Evolutionary conservation across 2,113 vertebrate species (phyloP).

Genomic region (Xiphorhynchus elegans): DNA sequence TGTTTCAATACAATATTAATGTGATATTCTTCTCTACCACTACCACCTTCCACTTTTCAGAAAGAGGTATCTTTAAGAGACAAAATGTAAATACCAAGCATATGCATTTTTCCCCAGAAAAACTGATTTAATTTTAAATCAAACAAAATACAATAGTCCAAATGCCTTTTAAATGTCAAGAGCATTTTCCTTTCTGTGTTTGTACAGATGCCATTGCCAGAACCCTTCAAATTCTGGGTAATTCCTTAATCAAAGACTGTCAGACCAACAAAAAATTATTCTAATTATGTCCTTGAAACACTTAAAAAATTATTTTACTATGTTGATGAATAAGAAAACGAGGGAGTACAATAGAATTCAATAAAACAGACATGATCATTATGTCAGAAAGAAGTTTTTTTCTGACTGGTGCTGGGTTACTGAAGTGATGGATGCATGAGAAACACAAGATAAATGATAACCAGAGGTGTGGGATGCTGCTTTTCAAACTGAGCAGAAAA

Average conservation of each 20-base stretch:
- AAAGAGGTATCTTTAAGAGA: neutral
- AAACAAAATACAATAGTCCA: neutral
- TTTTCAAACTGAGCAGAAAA: conserved; percentile 5
- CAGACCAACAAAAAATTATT: neutral
- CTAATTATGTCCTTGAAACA: neutral
- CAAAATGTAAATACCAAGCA: neutral
- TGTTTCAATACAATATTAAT: neutral
- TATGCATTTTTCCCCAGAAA: neutral
- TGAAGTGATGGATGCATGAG: neutral
- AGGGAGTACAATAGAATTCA: neutral
- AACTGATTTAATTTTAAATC: neutral
- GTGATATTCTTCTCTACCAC: neutral
- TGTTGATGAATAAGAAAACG: neutral
- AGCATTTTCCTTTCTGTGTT: neutral
- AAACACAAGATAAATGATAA: neutral
- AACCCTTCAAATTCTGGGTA: neutral
- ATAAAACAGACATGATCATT: neutral
- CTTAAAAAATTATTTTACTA: neutral
- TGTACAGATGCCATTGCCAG: neutral
- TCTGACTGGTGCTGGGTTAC: neutral
- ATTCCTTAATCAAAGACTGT: neutral
- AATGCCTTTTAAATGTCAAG: neutral
- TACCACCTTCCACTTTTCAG: neutral
- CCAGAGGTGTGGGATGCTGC: neutral
- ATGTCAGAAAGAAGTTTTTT: neutral